Percentiles rank a stretch among this genome's conserved stretches.
Conservation (phyloP, 1,140 invertebrate species). For the Bombus waltoni region DNA sequence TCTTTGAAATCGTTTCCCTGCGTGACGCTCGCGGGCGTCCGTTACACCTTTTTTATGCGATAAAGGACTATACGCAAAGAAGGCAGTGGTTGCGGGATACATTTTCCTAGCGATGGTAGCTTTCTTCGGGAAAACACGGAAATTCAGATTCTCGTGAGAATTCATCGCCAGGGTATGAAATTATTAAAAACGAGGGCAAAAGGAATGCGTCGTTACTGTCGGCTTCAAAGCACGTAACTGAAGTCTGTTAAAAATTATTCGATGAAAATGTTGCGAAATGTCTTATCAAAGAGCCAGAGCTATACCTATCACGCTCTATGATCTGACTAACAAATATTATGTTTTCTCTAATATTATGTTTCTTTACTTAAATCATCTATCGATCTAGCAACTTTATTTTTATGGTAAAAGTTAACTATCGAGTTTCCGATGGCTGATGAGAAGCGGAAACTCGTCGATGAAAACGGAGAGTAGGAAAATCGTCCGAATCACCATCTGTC, state of each 20-base stretch:
- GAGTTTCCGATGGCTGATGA: neutral
- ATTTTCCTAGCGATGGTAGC: neutral
- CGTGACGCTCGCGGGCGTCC: slow-evolving; percentile 43
- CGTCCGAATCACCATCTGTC: slow-evolving; percentile 77
- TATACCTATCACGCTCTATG: too few relatives aligned
- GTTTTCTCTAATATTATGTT: neutral
- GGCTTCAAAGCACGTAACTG: neutral
- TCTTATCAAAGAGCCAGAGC: too few relatives aligned
- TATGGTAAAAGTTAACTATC: neutral
- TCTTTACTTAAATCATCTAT: neutral
- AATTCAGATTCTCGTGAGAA: neutral
- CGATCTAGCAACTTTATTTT: neutral
- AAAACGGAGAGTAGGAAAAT: slow-evolving; percentile 27
- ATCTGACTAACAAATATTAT: neutral
- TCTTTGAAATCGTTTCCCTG: slow-evolving; percentile 41
- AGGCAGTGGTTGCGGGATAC: neutral
- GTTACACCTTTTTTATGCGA: slow-evolving; percentile 49
- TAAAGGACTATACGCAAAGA: neutral
- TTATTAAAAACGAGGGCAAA: neutral
- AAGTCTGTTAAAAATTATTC: neutral
- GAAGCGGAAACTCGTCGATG: slow-evolving; percentile 20
- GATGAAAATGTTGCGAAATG: too few relatives aligned
- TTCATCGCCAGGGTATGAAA: neutral
- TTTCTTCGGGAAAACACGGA: slow-evolving; percentile 3
- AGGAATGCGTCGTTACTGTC: neutral